These are phyloP conservation scores for Gobio occitaniae DNA, from an alignment of 2,797 vertebrate genomes.

Conservation along the genomic window DNA sequence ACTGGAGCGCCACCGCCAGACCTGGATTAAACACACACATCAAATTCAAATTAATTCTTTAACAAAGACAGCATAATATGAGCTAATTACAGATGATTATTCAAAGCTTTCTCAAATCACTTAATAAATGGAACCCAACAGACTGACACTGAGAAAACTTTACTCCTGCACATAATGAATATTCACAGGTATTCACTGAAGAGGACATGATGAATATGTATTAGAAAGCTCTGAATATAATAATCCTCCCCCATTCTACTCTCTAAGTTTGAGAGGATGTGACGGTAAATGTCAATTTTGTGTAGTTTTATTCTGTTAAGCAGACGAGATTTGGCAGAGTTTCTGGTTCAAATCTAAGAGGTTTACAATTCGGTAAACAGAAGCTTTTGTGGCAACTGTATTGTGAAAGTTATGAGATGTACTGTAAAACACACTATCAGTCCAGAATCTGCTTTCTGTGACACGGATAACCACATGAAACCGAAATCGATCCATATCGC, in stretches of 20 bases:
- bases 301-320: background rate
- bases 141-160: constrained; percentile 27
- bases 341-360: background rate
- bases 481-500: background rate
- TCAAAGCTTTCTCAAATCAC: background rate
- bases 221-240: constrained; percentile 15
- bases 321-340: background rate
- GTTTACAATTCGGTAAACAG: constrained; percentile 2
- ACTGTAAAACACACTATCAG: background rate
- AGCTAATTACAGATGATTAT: constrained; percentile 11
- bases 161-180: constrained; percentile 45
- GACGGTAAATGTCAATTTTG: constrained; percentile 6
- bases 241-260: background rate
- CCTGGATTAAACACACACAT: constrained; percentile 74
- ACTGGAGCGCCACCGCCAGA: constrained; percentile 91
- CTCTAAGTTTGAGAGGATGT: constrained; percentile 1
- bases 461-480: background rate
- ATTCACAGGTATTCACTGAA: constrained; percentile 24
- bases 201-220: constrained; percentile 39
- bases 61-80: background rate
- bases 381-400: background rate
- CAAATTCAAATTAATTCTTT: background rate
- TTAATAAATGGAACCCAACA: background rate
- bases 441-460: background rate
- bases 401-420: background rate